Evolutionary conservation across 2,888 invertebrate species (phyloP).

Genomic region (Orthonevra nobilis): DNA sequence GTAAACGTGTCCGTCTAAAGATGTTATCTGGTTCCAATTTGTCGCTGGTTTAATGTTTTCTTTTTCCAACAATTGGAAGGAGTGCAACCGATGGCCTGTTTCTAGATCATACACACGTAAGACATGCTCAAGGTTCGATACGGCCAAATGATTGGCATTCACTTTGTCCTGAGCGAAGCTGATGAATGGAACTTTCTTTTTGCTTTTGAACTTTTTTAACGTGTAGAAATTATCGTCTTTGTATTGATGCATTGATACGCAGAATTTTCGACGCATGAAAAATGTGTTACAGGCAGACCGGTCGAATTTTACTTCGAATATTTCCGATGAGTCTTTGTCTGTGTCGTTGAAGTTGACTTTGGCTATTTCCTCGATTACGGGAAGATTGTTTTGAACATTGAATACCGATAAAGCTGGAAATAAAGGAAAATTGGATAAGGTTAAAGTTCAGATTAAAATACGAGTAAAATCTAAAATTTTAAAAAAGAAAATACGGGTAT

Average conservation of each 20-base stretch:
- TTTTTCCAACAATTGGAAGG: too few species aligned
- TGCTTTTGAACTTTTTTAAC: conserved; percentile 66
- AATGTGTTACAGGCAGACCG: conserved; percentile 61
- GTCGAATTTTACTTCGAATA: conserved; percentile 75
- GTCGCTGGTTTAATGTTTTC: conserved; percentile 20
- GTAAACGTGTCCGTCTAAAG: conserved; percentile 73
- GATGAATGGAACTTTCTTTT: conserved; percentile 74
- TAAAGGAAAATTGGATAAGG: not conserved
- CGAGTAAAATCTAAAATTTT: not conserved
- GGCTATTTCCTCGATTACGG: conserved; percentile 1
- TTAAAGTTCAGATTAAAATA: not conserved
- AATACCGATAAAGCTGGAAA: conserved; percentile 47
- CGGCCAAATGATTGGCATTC: conserved; percentile 71
- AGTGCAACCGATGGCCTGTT: too few species aligned
- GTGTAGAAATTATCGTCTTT: conserved; percentile 13
- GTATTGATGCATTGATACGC: conserved; percentile 73
- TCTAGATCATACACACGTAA: conserved; percentile 74
- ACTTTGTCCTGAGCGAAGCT: conserved; percentile 74
- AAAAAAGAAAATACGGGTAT: too few species aligned
- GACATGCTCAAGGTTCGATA: conserved; percentile 75
- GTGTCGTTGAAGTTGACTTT: not conserved
- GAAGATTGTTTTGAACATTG: not conserved
- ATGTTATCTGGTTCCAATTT: conserved; percentile 74
- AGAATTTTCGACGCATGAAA: conserved; percentile 73
- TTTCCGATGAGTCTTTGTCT: conserved; percentile 69